phyloP scores from a whole-genome alignment of 2,888 invertebrate genomes.

The Lycocerus yunnanus region DNA sequence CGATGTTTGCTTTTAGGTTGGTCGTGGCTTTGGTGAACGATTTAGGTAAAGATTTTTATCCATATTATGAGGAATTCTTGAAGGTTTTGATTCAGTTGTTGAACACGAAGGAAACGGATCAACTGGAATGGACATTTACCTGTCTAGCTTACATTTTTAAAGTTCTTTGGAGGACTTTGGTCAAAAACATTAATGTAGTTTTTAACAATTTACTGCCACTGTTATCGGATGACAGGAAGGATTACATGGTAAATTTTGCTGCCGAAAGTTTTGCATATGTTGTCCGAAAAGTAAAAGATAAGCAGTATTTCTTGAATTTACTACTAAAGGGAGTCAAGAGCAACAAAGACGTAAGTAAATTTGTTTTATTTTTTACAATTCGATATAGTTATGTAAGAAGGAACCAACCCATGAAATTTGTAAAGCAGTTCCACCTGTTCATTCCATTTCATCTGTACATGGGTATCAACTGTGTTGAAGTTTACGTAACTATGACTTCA shows the following conservation, averaged over 20 bases:
- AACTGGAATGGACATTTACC: slow-evolving; percentile 84
- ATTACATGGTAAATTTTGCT: slow-evolving; percentile 90
- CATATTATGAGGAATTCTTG: slow-evolving; percentile 79
- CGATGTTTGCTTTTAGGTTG: slow-evolving; percentile 62
- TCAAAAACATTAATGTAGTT: slow-evolving; percentile 76
- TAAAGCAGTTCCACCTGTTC: no score
- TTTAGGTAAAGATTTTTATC: slow-evolving; percentile 85
- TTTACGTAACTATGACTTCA: no score
- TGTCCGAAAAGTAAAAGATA: slow-evolving; percentile 84
- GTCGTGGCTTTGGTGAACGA: slow-evolving; percentile 86
- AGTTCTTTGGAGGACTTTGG: slow-evolving; percentile 80
- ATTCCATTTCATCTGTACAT: no score
- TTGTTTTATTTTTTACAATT: not conserved
- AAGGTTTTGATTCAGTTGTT: slow-evolving; percentile 72
- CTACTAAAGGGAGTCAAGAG: slow-evolving; percentile 69
- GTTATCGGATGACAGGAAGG: slow-evolving; percentile 75
- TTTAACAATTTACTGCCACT: slow-evolving; percentile 75
- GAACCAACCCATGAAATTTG: not conserved
- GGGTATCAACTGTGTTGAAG: no score
- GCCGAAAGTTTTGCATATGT: slow-evolving; percentile 96
- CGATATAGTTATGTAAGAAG: no score
- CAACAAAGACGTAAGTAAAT: slow-evolving; percentile 68
- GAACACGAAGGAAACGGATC: slow-evolving; percentile 78
- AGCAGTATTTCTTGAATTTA: slow-evolving; percentile 71
- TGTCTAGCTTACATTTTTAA: slow-evolving; percentile 91